Base-by-base conservation (phyloP, 2,888 invertebrate genomes). In the Tetragonula carbonaria region DNA sequence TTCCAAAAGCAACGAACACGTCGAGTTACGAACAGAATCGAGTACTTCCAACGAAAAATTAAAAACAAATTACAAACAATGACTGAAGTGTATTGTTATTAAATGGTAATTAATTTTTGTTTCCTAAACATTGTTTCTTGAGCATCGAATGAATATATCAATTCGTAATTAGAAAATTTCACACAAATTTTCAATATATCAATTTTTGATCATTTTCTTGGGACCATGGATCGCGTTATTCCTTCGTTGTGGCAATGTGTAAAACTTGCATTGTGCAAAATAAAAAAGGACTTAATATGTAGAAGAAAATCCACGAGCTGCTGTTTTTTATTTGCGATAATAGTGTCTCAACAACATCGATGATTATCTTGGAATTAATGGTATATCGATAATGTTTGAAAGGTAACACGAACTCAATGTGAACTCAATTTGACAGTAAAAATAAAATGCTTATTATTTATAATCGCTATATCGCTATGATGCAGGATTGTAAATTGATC, bases 171-270 rank as follows among this genome's bases (percentile, higher is more conserved):
- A 59, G 68, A 68, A 2, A 33, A 18, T 73, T 57, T 65, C 11
- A 65, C 21, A 21, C 18, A 33, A 13, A 2, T 62, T 55, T 38
- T 53, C n/a, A 65, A 8, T 16, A 18, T 11, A 0, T 66, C 45
- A 50, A 62, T 70, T 51, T 16, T 76, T 59, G 23, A 76, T 62
- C 11, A 51, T 53, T 68, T 70, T 53, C 38, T 71, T 78, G 63
- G 72, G 72, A 78, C 55, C 72, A 72, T 78, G 28, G 21, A 23
- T 13, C 18, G 23, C 16, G 50, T 59, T 67, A n/a, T 21, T 38
- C 6, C 4, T 28, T 51, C 1, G 4, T 51, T 68, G 14, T 8
- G 23, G 33, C 5, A 51, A 14, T 13, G 63, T 21, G 33, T 18
- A 65, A 53, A 38, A 6, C 16, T 62, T 53, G 18, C 14, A 53